Evolutionary conservation across 2,113 vertebrate species (phyloP).

Genomic region (Vidua macroura): DNA sequence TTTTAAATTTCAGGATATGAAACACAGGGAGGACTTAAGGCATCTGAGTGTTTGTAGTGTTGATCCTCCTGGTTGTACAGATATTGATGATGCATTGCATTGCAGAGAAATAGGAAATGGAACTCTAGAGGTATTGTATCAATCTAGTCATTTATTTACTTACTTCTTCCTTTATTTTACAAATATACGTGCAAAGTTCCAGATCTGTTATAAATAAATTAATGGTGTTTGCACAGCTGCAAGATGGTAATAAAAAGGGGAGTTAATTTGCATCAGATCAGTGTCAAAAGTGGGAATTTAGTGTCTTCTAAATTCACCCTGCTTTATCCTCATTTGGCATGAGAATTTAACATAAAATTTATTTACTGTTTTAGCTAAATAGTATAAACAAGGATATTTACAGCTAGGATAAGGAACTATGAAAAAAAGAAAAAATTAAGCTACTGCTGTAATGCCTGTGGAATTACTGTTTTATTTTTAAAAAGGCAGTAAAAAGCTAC

Average conservation of each 20-base stretch:
- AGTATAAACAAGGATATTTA: not conserved
- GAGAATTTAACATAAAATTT: not conserved
- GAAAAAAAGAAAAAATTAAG: not conserved
- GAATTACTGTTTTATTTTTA: not conserved
- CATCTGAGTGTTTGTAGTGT: constrained; percentile 90
- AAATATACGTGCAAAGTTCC: not conserved
- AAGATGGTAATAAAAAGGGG: not conserved
- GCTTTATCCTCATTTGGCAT: not conserved
- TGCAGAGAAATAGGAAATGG: constrained; percentile 86
- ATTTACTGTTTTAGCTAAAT: not conserved
- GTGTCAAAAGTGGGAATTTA: not conserved
- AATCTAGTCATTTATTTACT: not conserved
- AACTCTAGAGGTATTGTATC: constrained; percentile 83
- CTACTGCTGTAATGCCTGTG: not conserved
- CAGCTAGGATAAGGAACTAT: not conserved
- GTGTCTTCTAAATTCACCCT: not conserved
- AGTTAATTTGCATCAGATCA: not conserved
- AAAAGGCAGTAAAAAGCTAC: not conserved
- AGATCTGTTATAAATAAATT: not conserved
- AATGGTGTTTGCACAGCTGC: not conserved
- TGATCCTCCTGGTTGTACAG: constrained; percentile 97
- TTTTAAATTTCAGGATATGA: constrained; percentile 81
- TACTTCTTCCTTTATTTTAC: not conserved
- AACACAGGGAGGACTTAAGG: constrained; percentile 83
- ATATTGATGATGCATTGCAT: constrained; percentile 96